Conservation (phyloP, 2,113 vertebrate genomes). For the Meleagris gallopavo region DNA sequence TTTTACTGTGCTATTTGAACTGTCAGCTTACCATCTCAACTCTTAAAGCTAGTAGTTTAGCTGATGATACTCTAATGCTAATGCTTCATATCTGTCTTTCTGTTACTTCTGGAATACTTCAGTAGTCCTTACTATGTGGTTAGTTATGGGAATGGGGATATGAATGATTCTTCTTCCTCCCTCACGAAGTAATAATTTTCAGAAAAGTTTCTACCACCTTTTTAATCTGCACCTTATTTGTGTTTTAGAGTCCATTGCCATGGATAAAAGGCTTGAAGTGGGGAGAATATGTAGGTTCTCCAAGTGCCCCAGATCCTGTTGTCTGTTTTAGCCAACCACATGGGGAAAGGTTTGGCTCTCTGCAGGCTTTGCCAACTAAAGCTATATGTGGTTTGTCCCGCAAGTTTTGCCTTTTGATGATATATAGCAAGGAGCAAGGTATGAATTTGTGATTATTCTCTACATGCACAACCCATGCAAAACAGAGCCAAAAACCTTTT, state of each 20-base stretch:
- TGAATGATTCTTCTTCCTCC: neutral
- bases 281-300: slow-evolving; percentile 97
- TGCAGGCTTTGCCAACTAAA: slow-evolving; percentile 93
- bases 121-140: neutral
- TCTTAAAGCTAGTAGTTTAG: neutral
- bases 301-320: slow-evolving; percentile 93
- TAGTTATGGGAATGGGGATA: neutral
- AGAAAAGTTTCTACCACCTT: neutral
- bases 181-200: neutral
- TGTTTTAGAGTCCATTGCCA: slow-evolving; percentile 89
- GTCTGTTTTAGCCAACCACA: slow-evolving; percentile 98
- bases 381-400: slow-evolving; percentile 93
- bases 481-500: neutral
- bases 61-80: neutral
- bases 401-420: slow-evolving; percentile 99
- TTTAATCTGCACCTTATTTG: neutral
- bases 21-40: neutral
- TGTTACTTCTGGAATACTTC: neutral
- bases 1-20: neutral
- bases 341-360: slow-evolving; percentile 91
- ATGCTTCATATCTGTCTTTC: neutral
- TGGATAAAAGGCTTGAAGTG: slow-evolving; percentile 98
- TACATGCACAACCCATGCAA: neutral
- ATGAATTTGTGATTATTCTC: slow-evolving; percentile 23
- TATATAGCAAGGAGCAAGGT: slow-evolving; percentile 99